A percentile compares a stretch with the other conserved stretches of the same genome.
Evolutionary conservation across 2,888 invertebrate species (phyloP).

Genomic region (Chironomus tentans): DNA sequence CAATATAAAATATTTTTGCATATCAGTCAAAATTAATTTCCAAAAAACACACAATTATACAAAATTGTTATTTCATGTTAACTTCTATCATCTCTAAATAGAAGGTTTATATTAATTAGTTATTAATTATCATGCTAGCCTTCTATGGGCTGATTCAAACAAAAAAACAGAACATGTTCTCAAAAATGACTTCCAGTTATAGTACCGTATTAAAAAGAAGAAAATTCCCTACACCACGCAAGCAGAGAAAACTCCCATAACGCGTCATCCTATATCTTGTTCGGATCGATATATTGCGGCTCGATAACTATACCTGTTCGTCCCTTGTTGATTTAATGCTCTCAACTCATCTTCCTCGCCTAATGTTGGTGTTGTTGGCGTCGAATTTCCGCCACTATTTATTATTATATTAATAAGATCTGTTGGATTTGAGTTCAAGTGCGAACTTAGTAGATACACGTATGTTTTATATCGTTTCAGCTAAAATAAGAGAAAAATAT

Average conservation of each 20-base stretch:
- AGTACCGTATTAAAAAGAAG: background rate
- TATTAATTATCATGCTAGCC: no score
- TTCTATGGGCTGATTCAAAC: background rate
- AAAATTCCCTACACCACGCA: conserved; percentile 54
- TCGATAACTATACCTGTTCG: conserved; percentile 61
- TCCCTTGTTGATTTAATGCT: conserved; percentile 32
- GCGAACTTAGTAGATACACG: conserved; percentile 63
- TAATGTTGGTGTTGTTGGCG: conserved; percentile 36
- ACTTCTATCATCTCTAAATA: no score
- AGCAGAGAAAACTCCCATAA: conserved; percentile 73
- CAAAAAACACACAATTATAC: no score
- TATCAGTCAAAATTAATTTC: no score
- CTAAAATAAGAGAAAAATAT: conserved; percentile 43
- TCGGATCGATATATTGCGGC: conserved; percentile 57
- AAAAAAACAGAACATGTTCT: background rate
- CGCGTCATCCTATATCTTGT: conserved; percentile 67
- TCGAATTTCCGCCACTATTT: conserved; percentile 32
- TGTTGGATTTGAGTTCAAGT: conserved; percentile 43
- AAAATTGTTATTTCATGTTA: no score
- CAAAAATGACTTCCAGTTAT: background rate
- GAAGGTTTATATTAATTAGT: no score
- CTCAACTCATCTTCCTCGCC: conserved; percentile 26
- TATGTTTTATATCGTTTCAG: conserved; percentile 77
- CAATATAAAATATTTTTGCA: no score
- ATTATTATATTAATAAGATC: conserved; percentile 33